These are phyloP conservation scores for Mastacembelus armatus DNA, from an alignment of 2,797 vertebrate species.

Conservation along the genomic window DNA sequence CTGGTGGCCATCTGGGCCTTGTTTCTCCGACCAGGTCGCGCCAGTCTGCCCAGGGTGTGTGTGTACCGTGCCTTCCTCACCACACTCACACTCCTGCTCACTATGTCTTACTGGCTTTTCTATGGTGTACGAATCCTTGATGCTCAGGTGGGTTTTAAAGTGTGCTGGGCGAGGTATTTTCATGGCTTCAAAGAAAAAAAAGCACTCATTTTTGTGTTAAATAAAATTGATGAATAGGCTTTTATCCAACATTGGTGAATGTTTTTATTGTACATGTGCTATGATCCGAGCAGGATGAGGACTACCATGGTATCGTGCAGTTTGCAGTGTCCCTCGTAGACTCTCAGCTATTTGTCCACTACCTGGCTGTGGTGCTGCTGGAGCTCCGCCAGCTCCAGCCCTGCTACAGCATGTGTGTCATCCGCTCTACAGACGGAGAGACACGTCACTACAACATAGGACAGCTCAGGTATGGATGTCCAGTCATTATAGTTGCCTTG, in stretches of 20 bases:
- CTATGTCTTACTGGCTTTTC: slow-evolving; percentile 98
- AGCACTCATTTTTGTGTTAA: background rate
- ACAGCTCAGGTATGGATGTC: slow-evolving; percentile 86
- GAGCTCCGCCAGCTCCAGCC: slow-evolving; percentile 94
- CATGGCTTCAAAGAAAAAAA: background rate
- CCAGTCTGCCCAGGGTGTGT: slow-evolving; percentile 90
- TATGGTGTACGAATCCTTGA: slow-evolving; percentile 96
- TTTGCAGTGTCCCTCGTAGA: slow-evolving; percentile 95
- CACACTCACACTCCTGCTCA: slow-evolving; percentile 92
- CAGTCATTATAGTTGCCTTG: background rate
- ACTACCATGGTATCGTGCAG: slow-evolving; percentile 96
- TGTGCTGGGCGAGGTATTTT: background rate
- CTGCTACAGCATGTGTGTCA: slow-evolving; percentile 89
- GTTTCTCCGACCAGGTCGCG: slow-evolving; percentile 89
- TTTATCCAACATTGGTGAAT: background rate
- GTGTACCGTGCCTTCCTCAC: slow-evolving; percentile 92
- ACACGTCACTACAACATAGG: slow-evolving; percentile 93
- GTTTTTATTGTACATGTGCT: slow-evolving; percentile 9
- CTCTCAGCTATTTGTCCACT: slow-evolving; percentile 95
- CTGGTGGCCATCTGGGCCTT: slow-evolving; percentile 95
- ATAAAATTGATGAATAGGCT: background rate
- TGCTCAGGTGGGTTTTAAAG: slow-evolving; percentile 79
- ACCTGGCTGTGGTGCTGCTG: slow-evolving; percentile 94
- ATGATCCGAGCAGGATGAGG: slow-evolving; percentile 84
- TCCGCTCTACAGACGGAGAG: slow-evolving; percentile 94